A percentile compares a stretch with the other conserved stretches of the same genome.
Evolutionary conservation across 2,113 vertebrate species (phyloP).

Genomic region (Dermatemys mawii): DNA sequence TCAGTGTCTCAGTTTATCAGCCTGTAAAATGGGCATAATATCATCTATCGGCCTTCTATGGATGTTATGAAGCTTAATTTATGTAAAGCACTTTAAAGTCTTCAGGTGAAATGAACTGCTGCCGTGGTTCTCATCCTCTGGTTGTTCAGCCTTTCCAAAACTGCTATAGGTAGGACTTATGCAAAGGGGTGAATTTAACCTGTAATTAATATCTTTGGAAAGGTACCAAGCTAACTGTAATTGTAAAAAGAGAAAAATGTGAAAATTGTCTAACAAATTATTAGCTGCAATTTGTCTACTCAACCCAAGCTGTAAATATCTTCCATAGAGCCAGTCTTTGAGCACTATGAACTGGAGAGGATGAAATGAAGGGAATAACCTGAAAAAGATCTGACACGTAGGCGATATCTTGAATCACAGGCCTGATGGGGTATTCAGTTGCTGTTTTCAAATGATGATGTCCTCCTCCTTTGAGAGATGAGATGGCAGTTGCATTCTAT

Average conservation of each 20-base stretch:
- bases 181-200: not conserved
- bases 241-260: not conserved
- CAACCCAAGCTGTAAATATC: not conserved
- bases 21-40: not conserved
- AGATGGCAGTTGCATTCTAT: accelerated
- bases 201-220: not conserved
- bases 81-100: too few relatives aligned
- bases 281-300: not conserved
- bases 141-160: not conserved
- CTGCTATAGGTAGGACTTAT: not conserved
- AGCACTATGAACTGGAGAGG: not conserved
- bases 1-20: not conserved
- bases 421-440: not conserved
- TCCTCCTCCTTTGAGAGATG: not conserved
- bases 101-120: too few relatives aligned
- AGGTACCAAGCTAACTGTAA: not conserved
- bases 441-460: not conserved
- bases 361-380: too few relatives aligned
- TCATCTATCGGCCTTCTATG: not conserved
- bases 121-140: too few relatives aligned
- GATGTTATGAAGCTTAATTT: not conserved
- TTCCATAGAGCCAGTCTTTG: not conserved
- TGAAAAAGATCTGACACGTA: too few relatives aligned
- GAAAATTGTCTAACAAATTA: not conserved
- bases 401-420: not conserved